Conservation (phyloP, 2,888 invertebrate genomes). For the Chironomus tentans region DNA sequence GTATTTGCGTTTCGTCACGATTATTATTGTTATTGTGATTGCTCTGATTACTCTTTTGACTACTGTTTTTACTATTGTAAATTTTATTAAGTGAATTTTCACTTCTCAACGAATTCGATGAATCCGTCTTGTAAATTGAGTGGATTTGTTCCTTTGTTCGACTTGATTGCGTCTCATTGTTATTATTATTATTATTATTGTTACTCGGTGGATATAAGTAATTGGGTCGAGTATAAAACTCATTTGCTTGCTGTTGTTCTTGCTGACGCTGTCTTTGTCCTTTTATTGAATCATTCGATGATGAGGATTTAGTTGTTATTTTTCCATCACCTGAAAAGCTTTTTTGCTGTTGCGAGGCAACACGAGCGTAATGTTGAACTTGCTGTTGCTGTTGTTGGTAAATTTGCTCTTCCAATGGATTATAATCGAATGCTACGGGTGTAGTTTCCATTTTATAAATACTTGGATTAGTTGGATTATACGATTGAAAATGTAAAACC, state of each 20-base stretch:
- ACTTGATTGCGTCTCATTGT: constrained; percentile 31
- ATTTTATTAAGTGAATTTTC: constrained; percentile 39
- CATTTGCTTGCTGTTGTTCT: constrained; percentile 27
- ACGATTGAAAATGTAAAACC: constrained; percentile 42
- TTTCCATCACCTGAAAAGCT: constrained; percentile 25
- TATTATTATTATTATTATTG: constrained; percentile 29
- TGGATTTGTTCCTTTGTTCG: constrained; percentile 33
- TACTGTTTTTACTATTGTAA: constrained; percentile 35
- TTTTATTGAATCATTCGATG: constrained; percentile 41
- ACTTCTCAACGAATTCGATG: constrained; percentile 40
- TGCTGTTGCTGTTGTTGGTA: constrained; percentile 33
- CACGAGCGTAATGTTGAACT: constrained; percentile 29
- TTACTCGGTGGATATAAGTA: constrained; percentile 32
- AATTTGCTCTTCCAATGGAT: constrained; percentile 35
- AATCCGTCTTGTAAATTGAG: constrained; percentile 42
- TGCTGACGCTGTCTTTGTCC: constrained; percentile 18
- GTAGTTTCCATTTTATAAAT: constrained; percentile 43
- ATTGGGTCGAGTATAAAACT: constrained; percentile 32
- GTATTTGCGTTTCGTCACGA: constrained; percentile 13
- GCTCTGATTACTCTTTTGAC: constrained; percentile 17
- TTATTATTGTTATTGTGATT: constrained; percentile 1
- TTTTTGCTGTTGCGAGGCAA: constrained; percentile 31
- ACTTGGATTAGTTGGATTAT: constrained; percentile 42
- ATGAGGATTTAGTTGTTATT: constrained; percentile 38
- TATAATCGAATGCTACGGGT: constrained; percentile 42